Percentiles rank a stretch among this genome's conserved stretches.
phyloP scores from a whole-genome alignment of 2,113 vertebrate species.

The Xenus cinereus region DNA sequence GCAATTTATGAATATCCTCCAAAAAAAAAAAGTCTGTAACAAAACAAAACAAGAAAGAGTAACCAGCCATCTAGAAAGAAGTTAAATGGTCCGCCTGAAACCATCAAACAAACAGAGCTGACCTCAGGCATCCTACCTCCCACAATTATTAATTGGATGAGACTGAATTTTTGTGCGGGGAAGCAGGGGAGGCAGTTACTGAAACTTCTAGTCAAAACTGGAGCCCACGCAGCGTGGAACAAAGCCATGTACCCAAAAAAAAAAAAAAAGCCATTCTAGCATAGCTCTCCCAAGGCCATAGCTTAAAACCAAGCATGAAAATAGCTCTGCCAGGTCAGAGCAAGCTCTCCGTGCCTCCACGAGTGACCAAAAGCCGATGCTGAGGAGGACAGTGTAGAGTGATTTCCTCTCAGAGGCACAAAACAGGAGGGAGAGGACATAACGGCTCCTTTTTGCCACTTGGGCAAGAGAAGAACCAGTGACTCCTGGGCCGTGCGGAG shows the following conservation, averaged over 20 bases:
- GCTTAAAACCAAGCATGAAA: neutral
- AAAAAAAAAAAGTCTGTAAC: neutral
- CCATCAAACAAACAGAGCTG: neutral
- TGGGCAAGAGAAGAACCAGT: no score
- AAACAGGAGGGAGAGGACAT: neutral
- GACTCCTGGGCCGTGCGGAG: fast-evolving
- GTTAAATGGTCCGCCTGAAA: neutral
- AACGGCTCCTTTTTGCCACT: neutral
- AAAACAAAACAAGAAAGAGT: neutral
- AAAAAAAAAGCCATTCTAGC: neutral
- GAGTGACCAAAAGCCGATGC: neutral
- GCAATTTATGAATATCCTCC: neutral
- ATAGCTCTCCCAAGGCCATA: neutral
- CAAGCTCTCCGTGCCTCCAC: no score
- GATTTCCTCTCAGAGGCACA: neutral
- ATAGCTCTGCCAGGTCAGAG: neutral
- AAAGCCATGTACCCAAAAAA: neutral
- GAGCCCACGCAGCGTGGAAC: neutral
- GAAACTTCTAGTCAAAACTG: neutral
- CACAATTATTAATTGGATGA: neutral
- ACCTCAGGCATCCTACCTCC: neutral
- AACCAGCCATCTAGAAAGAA: neutral
- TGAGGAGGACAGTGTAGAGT: fast-evolving
- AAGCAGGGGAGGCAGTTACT: neutral
- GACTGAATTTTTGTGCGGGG: neutral